phyloP scores from a whole-genome alignment of 2,888 invertebrate genomes.

The Apodemia duryi region DNA sequence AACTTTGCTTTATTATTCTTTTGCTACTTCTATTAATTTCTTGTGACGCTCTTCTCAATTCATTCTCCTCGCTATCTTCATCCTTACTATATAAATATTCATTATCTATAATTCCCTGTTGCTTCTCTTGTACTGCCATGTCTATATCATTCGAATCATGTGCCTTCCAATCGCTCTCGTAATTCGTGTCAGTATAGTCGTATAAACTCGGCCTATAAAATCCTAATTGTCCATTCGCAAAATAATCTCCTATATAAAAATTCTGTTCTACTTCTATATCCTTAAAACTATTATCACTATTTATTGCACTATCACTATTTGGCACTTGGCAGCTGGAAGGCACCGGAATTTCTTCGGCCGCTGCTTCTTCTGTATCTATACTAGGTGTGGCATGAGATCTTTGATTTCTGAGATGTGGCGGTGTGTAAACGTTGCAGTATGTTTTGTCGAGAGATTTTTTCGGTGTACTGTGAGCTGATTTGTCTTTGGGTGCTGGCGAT shows the following conservation, averaged over 20 bases:
- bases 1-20: slow-evolving; percentile 81
- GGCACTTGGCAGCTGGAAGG: slow-evolving; percentile 71
- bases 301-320: slow-evolving; percentile 77
- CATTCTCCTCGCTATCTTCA: slow-evolving; percentile 77
- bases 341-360: slow-evolving; percentile 57
- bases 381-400: slow-evolving; percentile 57
- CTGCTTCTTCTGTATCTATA: slow-evolving; percentile 48
- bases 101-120: slow-evolving; percentile 62
- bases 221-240: slow-evolving; percentile 68
- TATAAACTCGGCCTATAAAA: slow-evolving; percentile 64
- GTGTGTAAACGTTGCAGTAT: slow-evolving; percentile 75
- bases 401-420: slow-evolving; percentile 68
- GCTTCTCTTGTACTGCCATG: slow-evolving; percentile 60
- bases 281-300: slow-evolving; percentile 68
- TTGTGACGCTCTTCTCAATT: slow-evolving; percentile 80
- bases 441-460: slow-evolving; percentile 61
- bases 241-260: slow-evolving; percentile 77
- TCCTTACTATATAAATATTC: slow-evolving; percentile 75
- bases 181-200: slow-evolving; percentile 49
- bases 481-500: slow-evolving; percentile 58
- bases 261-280: slow-evolving; percentile 62
- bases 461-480: slow-evolving; percentile 59
- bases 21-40: slow-evolving; percentile 83
- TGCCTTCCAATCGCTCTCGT: slow-evolving; percentile 50
- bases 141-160: slow-evolving; percentile 57